Percentiles rank a stretch among this genome's conserved stretches.
These are phyloP conservation scores for Pachyramphus minor DNA, from an alignment of 2,113 vertebrate genomes.

Conservation along the genomic window DNA sequence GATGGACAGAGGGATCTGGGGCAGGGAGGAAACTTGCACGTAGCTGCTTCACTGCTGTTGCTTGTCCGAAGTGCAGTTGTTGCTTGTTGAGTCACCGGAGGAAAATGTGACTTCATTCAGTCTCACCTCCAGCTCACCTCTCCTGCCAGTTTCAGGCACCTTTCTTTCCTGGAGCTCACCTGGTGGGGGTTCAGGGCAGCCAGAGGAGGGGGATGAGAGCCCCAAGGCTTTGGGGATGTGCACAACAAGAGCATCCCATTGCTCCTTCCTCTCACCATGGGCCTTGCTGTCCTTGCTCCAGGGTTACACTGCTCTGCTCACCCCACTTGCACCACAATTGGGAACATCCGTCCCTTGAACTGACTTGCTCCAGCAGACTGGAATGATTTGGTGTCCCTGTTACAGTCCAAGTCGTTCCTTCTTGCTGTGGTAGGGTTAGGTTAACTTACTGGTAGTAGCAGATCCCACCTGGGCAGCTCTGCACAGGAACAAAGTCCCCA, in stretches of 20 bases:
- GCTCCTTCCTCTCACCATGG: neutral
- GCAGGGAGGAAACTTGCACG: neutral
- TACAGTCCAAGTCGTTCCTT: neutral
- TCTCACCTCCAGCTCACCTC: neutral
- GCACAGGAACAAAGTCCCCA: neutral
- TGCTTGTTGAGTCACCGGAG: slow-evolving; percentile 15
- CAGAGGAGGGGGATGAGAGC: neutral
- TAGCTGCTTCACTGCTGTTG: neutral
- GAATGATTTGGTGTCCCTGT: neutral
- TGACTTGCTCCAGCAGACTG: neutral
- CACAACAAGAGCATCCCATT: neutral
- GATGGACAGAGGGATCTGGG: neutral
- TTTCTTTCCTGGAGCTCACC: neutral
- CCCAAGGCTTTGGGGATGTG: neutral
- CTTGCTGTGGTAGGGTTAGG: neutral
- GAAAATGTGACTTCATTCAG: slow-evolving; percentile 49
- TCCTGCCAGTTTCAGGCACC: neutral
- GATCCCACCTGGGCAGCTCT: neutral
- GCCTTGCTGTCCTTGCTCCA: neutral
- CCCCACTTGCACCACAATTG: neutral
- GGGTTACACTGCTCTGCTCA: neutral
- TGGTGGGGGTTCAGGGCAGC: neutral
- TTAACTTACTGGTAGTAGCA: accelerated
- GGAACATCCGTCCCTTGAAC: neutral
- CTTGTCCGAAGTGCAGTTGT: neutral